Evolutionary conservation across 2,797 vertebrate species (phyloP).

Genomic region (Trichosurus vulpecula): DNA sequence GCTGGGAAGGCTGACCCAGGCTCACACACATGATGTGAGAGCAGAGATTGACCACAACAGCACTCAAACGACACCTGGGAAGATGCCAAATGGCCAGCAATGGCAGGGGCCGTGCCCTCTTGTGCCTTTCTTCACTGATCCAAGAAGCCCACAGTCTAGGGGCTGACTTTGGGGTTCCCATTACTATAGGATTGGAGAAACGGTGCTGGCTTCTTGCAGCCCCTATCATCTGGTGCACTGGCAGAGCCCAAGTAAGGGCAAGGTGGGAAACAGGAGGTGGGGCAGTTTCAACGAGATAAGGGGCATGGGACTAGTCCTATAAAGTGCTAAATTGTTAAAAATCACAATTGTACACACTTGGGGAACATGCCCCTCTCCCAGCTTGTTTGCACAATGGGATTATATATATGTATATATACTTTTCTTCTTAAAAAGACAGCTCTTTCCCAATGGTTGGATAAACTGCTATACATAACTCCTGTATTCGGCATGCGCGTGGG

Average conservation of each 20-base stretch:
- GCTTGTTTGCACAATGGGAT: conserved; percentile 46
- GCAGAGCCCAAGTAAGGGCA: neutral
- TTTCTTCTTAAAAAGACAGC: conserved; percentile 68
- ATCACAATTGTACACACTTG: conserved; percentile 61
- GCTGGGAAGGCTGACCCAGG: neutral
- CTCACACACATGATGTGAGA: neutral
- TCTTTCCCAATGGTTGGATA: conserved; percentile 82
- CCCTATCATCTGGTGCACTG: neutral
- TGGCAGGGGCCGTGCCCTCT: neutral
- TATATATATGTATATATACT: conserved; percentile 43
- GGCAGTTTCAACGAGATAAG: conserved; percentile 13
- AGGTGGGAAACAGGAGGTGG: neutral
- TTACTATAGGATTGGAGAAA: neutral
- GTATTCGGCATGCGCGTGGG: conserved; percentile 86
- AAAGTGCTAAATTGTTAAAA: conserved; percentile 61
- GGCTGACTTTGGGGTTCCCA: neutral
- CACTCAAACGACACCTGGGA: neutral
- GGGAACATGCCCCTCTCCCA: conserved; percentile 61
- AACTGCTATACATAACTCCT: conserved; percentile 82
- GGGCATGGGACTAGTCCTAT: conserved; percentile 47
- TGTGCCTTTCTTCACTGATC: neutral
- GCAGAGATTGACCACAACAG: neutral
- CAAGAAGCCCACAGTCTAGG: neutral
- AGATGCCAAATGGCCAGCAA: neutral
- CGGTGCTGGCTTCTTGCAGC: neutral